A percentile compares a stretch with the other conserved stretches of the same genome.
Evolutionary conservation across 2,888 invertebrate genomes (phyloP).

Genomic region (Dendrolimus pini): DNA sequence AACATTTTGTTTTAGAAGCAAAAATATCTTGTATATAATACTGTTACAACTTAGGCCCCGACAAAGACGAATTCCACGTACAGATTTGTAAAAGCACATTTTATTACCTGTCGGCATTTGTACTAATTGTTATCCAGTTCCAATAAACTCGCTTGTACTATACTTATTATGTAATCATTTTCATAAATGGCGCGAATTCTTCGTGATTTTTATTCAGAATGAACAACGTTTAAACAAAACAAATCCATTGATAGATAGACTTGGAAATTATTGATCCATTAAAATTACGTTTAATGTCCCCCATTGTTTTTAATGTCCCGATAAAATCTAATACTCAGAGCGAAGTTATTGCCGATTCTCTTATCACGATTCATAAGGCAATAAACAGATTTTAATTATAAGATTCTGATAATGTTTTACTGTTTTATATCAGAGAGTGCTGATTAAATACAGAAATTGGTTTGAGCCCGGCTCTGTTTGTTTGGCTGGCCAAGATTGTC

Average conservation of each 20-base stretch:
- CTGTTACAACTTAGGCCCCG: too few species aligned
- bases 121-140: too few species aligned
- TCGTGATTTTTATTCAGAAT: too few species aligned
- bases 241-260: not conserved
- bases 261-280: not conserved
- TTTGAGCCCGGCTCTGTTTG: too few species aligned
- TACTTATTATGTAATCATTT: too few species aligned
- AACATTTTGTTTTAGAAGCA: too few species aligned
- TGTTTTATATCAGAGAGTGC: constrained; percentile 37
- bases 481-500: not conserved
- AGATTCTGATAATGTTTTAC: constrained; percentile 32
- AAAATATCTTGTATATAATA: too few species aligned
- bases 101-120: too few species aligned
- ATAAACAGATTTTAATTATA: constrained; percentile 34
- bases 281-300: not conserved
- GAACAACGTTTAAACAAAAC: not conserved
- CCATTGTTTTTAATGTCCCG: not conserved
- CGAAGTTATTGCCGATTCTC: constrained; percentile 17
- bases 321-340: not conserved
- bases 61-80: too few species aligned
- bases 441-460: constrained; percentile 21
- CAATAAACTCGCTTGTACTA: too few species aligned
- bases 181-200: too few species aligned
- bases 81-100: too few species aligned
- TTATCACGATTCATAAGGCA: constrained; percentile 32